Evolutionary conservation across 2,113 vertebrate species (phyloP).

Genomic region (Atrichornis clamosus): DNA sequence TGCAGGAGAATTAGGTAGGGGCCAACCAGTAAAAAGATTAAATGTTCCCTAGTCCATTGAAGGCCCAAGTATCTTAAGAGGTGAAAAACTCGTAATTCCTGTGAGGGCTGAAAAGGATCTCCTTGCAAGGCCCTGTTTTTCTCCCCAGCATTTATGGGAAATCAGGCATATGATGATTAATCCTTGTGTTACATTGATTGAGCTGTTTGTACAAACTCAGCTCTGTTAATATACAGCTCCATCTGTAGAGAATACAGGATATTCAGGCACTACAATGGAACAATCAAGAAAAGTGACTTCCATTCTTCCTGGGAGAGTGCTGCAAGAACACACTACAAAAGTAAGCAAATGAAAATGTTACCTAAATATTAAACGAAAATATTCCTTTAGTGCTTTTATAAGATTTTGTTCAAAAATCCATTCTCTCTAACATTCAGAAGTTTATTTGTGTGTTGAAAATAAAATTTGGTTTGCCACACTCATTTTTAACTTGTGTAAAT

Average conservation of each 20-base stretch:
- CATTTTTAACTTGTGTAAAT: slow-evolving; percentile 44
- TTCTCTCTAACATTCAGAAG: not conserved
- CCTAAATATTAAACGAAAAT: slow-evolving; percentile 2
- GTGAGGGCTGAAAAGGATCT: not conserved
- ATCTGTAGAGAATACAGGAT: slow-evolving; percentile 30
- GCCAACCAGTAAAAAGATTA: not conserved
- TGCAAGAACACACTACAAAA: not conserved
- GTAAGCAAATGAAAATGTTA: slow-evolving; percentile 25
- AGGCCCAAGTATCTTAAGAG: not conserved
- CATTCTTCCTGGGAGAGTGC: slow-evolving; percentile 6
- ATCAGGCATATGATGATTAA: slow-evolving; percentile 29
- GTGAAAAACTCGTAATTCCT: not conserved
- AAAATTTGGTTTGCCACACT: not conserved
- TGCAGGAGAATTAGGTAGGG: not conserved
- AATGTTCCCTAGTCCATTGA: not conserved
- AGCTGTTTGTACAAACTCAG: slow-evolving; percentile 42
- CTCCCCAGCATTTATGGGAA: slow-evolving; percentile 1
- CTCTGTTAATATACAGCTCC: slow-evolving; percentile 46
- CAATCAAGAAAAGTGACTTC: slow-evolving; percentile 6
- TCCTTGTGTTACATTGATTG: slow-evolving; percentile 23
- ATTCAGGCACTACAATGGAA: slow-evolving; percentile 21
- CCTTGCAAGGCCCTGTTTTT: not conserved
- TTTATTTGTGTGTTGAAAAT: slow-evolving; percentile 3
- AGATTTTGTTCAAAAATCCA: not conserved
- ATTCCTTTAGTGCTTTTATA: not conserved